Conservation (phyloP, 2,113 vertebrate species). For the Tangachromis dhanisi region DNA sequence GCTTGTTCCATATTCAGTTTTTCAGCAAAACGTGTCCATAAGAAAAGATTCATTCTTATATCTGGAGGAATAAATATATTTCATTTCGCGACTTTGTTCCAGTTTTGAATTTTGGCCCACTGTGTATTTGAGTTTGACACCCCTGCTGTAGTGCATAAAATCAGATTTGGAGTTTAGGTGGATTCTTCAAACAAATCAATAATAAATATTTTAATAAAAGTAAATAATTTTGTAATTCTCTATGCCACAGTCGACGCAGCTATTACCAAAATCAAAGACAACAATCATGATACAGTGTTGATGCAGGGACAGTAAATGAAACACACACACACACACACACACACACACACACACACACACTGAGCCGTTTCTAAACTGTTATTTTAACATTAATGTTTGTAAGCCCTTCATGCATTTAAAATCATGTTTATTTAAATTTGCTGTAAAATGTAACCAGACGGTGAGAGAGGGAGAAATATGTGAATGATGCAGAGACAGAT, state of each 20-base stretch:
- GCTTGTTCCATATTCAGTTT: no score
- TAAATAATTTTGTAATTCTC: neutral
- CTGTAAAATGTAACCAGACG: neutral
- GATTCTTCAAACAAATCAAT: neutral
- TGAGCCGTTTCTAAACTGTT: neutral
- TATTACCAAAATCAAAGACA: neutral
- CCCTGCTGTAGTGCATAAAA: neutral
- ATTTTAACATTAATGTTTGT: neutral
- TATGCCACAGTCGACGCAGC: neutral
- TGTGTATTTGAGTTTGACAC: neutral
- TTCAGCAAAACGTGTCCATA: no score
- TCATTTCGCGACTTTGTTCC: fast-evolving
- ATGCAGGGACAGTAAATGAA: neutral
- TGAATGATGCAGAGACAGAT: slow-evolving; percentile 8
- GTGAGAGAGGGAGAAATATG: neutral
- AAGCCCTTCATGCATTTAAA: neutral
- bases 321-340: neutral
- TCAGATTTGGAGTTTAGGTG: neutral
- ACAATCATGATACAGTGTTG: neutral
- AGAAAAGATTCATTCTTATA: no score
- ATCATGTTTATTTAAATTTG: neutral
- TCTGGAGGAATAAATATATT: no score
- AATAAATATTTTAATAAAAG: neutral
- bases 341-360: fast-evolving
- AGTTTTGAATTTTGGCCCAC: neutral